phyloP scores from a whole-genome alignment of 2,797 vertebrate species.

The Phrynocephalus guinanensis region DNA sequence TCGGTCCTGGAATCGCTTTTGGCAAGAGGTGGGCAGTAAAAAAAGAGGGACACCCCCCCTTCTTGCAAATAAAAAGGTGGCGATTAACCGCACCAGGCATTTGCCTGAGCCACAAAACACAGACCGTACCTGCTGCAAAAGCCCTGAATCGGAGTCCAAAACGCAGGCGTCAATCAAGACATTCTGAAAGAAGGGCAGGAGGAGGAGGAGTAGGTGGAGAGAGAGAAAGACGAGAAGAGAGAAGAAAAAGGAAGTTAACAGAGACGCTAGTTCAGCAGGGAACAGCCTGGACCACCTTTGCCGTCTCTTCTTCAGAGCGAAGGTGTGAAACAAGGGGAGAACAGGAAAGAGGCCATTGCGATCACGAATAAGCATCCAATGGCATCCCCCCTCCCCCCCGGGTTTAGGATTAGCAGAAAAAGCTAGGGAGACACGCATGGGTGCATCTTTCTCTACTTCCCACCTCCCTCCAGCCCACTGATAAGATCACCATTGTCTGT shows the following conservation, averaged over 20 bases:
- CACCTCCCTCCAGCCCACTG: too few species aligned
- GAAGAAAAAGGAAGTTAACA: background rate
- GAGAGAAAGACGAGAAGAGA: background rate
- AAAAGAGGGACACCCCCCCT: too few species aligned
- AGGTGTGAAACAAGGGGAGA: too few species aligned
- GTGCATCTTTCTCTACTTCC: too few species aligned
- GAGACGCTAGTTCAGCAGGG: background rate
- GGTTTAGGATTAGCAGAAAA: too few species aligned
- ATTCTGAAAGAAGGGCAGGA: slow-evolving; percentile 78
- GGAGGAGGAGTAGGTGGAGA: background rate
- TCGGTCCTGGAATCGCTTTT: background rate
- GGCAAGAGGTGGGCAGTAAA: background rate
- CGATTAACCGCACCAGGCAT: too few species aligned
- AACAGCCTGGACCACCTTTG: too few species aligned
- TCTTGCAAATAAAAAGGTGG: background rate
- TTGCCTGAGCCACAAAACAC: background rate
- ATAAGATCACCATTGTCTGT: too few species aligned
- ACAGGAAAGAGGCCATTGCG: background rate
- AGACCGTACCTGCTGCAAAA: slow-evolving; percentile 91
- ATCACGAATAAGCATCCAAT: background rate
- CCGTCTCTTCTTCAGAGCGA: background rate
- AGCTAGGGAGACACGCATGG: too few species aligned
- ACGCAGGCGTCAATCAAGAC: slow-evolving; percentile 97
- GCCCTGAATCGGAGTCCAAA: slow-evolving; percentile 92
- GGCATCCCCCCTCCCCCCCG: too few species aligned